Base-by-base conservation (phyloP, 2,888 invertebrate genomes). In the Ecliptopera silaceata region DNA sequence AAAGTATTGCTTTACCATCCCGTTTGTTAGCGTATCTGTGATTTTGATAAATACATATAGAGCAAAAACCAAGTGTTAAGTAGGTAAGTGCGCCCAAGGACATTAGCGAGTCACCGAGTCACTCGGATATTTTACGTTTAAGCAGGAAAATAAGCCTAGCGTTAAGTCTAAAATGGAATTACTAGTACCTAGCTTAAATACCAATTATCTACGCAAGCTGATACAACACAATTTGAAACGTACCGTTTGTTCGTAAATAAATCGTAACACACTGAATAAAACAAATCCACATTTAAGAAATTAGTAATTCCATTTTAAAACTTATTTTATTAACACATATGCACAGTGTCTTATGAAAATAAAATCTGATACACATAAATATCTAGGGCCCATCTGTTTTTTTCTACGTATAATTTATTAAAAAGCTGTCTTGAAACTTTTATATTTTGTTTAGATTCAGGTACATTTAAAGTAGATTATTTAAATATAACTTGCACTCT, bases 261-360 rank as follows among this genome's bases (percentile, higher is more conserved):
- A 43, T 13, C 22, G n/a, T n/a, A n/a, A 34, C 17, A 41, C 31
- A 36, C 43, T 46, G n/a, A 57, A 26, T 26, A 26, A 48, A 57
- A 34, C 51, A 22, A 51, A 61, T 1, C 43, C 41, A 57, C 45
- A 61, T 42, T n/a, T n/a, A 49, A 59, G 70, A 74, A 65, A 70
- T 79, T 81, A 86, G 86, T 87, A 88, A 89, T 89, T 88, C 87
- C 88, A 89, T 82, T 86, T 80, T 77, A 71, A 39, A 41, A 44
- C 26, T 49, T n/a, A 29, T 48, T 45, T 45, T 39, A 38, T 26
- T 38, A 22, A 36, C 11, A 47, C 38, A 26, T 13, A 34, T 38
- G 15, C 34, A 46, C 22, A 29, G 10, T 5, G 15, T 10, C 10
- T 26, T 1, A 26, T 26, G 26, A 42, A 13, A 42, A 42, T 42